phyloP scores from a whole-genome alignment of 2,113 vertebrate genomes.

The Sebastes fasciatus region DNA sequence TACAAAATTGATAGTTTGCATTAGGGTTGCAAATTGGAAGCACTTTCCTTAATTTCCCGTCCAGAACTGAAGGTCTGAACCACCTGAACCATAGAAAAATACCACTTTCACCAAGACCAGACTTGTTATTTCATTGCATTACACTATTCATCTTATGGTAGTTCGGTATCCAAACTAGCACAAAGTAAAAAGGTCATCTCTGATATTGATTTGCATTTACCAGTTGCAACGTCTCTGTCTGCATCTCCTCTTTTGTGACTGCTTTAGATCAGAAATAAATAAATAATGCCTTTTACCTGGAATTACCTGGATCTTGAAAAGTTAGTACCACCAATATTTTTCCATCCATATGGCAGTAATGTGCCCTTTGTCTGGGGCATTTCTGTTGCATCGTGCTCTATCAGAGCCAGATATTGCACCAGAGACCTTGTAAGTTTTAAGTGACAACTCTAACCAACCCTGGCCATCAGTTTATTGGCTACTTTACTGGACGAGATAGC shows the following conservation, averaged over 20 bases:
- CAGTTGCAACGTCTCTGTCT: not conserved
- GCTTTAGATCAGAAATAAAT: not conserved
- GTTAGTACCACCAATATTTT: not conserved
- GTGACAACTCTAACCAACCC: slow-evolving; percentile 8
- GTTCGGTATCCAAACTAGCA: not conserved
- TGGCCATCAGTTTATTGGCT: not conserved
- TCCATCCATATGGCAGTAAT: not conserved
- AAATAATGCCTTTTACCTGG: not conserved
- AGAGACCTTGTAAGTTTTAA: slow-evolving; percentile 6
- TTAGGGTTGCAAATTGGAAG: no score
- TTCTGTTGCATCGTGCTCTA: not conserved
- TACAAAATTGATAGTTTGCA: not conserved
- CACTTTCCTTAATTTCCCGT: no score
- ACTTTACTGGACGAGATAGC: not conserved
- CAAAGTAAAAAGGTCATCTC: no score
- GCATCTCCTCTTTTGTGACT: not conserved
- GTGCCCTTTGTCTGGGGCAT: not conserved
- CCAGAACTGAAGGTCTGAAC: not conserved
- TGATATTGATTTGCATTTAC: no score
- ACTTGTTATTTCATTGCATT: not conserved
- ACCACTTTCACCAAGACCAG: not conserved
- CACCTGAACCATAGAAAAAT: not conserved
- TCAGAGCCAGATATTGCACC: slow-evolving; percentile 12
- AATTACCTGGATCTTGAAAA: not conserved
- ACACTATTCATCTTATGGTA: not conserved